Evolutionary conservation across 1,140 invertebrate genomes (phyloP), one percentile per base, ranked within the genome.

Genomic region (Zaprionus africanus): DNA sequence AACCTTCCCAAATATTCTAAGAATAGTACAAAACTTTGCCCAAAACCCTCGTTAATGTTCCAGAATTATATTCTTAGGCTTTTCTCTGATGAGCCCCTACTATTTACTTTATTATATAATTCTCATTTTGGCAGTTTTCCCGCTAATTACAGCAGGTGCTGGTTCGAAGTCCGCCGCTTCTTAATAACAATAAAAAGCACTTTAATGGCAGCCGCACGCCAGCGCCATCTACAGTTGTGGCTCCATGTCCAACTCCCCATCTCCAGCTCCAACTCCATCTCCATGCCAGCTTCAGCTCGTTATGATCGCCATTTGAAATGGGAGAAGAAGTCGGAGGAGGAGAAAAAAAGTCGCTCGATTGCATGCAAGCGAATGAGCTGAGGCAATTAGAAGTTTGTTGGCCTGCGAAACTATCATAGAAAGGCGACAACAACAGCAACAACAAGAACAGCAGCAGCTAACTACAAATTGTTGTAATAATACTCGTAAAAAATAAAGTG

Each of bases 311-410:
- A 51, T 51, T 51, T 51, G 46, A 51, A 51, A 51, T 24, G 46
- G 19, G 46, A 51, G 46, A 51, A 12, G 19, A 22, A 4, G 19
- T 11, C 13, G 15, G 38, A 22, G 46, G n/a, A 41, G 38, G 1
- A 17, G 2, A 46, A 17, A 51, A 49, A 66, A 67, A 61, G 38
- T 65, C 41, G 68, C 63, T 78, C 59, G 70, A 74, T 81, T 75
- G 82, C 82, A 84, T 81, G 82, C 70, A 54, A 74, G 63, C 63
- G 75, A 51, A 51, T 51, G 19, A 13, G 46, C 46, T 24, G 46
- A 13, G 46, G 78, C 74, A 85, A 85, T 85, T 85, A 85, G 75
- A 86, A 85, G 82, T 86, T 85, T 85, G 82, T 85, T 85, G 78
- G 78, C 82, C 82, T 87, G 83, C 54, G 57, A 67, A 62, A 82